These are phyloP conservation scores for Lagorchestes hirsutus DNA, from an alignment of 2,797 vertebrate genomes.

Conservation along the genomic window DNA sequence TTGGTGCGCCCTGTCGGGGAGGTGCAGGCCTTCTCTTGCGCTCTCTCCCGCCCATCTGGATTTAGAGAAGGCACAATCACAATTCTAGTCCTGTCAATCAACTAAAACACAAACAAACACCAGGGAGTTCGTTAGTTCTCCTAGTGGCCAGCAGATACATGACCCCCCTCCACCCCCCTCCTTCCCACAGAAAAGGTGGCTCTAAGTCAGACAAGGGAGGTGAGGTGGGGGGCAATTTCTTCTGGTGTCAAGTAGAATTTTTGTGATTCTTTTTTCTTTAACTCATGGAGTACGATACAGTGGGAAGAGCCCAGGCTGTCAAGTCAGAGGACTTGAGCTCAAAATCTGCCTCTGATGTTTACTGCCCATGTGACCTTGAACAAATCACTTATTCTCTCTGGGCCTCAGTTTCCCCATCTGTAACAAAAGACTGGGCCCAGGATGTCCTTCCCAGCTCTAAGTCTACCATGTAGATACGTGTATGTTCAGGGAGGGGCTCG, in stretches of 20 bases:
- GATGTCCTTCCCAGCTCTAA: background rate
- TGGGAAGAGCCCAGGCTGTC: background rate
- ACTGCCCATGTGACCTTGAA: background rate
- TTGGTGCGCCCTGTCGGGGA: slow-evolving; percentile 91
- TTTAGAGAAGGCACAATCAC: slow-evolving; percentile 96
- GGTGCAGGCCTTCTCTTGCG: slow-evolving; percentile 92
- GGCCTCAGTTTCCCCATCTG: background rate
- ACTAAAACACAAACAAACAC: slow-evolving; percentile 83
- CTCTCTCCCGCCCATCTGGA: slow-evolving; percentile 94
- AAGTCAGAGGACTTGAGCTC: background rate
- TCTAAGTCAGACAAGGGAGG: slow-evolving; percentile 4
- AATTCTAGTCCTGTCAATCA: slow-evolving; percentile 95
- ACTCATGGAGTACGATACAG: background rate
- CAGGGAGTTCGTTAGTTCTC: slow-evolving; percentile 24
- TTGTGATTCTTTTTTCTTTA: background rate
- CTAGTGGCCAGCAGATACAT: background rate
- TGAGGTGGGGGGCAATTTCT: background rate
- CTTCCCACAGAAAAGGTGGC: slow-evolving; percentile 17
- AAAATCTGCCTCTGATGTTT: background rate
- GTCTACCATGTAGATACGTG: background rate
- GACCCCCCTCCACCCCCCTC: background rate
- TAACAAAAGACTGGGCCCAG: background rate
- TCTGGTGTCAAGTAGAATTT: slow-evolving; percentile 40
- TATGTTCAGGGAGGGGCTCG: no score
- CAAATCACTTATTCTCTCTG: background rate